These are phyloP conservation scores for Drosophila takahashii DNA, from an alignment of 1,140 invertebrate genomes.

Conservation along the genomic window DNA sequence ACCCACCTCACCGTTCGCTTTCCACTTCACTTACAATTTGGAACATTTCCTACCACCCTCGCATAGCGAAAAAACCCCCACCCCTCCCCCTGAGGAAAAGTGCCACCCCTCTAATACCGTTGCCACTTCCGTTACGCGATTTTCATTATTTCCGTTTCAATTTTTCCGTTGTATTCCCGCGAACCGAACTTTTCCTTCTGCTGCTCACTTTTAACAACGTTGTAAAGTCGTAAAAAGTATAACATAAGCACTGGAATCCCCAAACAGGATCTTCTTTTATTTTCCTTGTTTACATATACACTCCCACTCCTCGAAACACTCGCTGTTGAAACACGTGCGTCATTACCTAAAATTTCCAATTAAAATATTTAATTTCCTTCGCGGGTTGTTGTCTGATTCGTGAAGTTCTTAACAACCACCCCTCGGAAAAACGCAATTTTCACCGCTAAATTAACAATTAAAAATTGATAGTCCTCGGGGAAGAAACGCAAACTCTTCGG, in stretches of 20 bases:
- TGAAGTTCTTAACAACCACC: slow-evolving; percentile 14
- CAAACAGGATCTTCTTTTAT: slow-evolving; percentile 40
- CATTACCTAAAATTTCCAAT: slow-evolving; percentile 79
- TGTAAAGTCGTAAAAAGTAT: slow-evolving; percentile 77
- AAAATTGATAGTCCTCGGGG: slow-evolving; percentile 78
- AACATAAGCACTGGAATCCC: slow-evolving; percentile 51
- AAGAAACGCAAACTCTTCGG: slow-evolving; percentile 14
- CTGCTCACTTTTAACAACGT: slow-evolving; percentile 77
- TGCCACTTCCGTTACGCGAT: slow-evolving; percentile 82
- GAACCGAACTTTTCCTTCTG: slow-evolving; percentile 40
- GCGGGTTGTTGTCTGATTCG: slow-evolving; percentile 72
- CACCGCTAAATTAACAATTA: slow-evolving; percentile 82
- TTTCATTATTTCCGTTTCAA: slow-evolving; percentile 83
- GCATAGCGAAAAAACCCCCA: neutral
- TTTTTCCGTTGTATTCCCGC: slow-evolving; percentile 76
- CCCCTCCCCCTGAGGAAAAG: neutral
- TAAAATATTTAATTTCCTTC: slow-evolving; percentile 83
- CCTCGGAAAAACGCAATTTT: slow-evolving; percentile 65
- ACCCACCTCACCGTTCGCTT: neutral
- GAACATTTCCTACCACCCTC: slow-evolving; percentile 32
- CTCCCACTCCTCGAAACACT: neutral
- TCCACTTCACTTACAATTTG: slow-evolving; percentile 55
- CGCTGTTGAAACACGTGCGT: slow-evolving; percentile 45
- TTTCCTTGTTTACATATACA: slow-evolving; percentile 61
- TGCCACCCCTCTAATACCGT: slow-evolving; percentile 49